These are phyloP conservation scores for Dasysyrphus tricinctus DNA, from an alignment of 2,888 invertebrate genomes.

Conservation along the genomic window DNA sequence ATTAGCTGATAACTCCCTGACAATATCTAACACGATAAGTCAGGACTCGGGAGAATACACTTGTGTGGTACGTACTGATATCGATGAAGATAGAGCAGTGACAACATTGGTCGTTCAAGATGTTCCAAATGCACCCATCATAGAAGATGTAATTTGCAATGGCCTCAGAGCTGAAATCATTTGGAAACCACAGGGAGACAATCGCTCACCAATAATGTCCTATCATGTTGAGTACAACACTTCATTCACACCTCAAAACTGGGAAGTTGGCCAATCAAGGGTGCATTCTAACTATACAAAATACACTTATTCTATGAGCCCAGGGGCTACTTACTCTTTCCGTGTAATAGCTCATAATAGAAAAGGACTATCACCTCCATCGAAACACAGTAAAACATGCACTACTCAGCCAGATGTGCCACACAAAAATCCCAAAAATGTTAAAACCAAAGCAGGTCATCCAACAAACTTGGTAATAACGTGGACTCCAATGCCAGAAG, in stretches of 20 bases:
- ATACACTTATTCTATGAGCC: slow-evolving; percentile 88
- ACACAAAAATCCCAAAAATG: slow-evolving; percentile 96
- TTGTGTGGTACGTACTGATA: slow-evolving; percentile 94
- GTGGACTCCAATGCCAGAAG: slow-evolving; percentile 98
- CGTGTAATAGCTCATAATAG: slow-evolving; percentile 93
- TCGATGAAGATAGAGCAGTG: slow-evolving; percentile 93
- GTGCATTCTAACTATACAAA: slow-evolving; percentile 91
- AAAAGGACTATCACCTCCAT: slow-evolving; percentile 94
- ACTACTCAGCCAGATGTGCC: slow-evolving; percentile 94
- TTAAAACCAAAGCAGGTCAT: slow-evolving; percentile 93
- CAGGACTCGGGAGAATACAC: slow-evolving; percentile 98
- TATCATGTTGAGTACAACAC: slow-evolving; percentile 97
- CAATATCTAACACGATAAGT: slow-evolving; percentile 96
- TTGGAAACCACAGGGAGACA: slow-evolving; percentile 97
- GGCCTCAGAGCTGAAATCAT: slow-evolving; percentile 89
- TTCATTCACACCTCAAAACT: slow-evolving; percentile 95
- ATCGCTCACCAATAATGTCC: slow-evolving; percentile 95
- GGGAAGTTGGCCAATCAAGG: slow-evolving; percentile 91
- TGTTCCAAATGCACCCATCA: slow-evolving; percentile 93
- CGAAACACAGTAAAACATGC: slow-evolving; percentile 93
- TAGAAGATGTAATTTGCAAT: slow-evolving; percentile 88
- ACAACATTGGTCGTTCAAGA: slow-evolving; percentile 97
- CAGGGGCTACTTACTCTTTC: slow-evolving; percentile 98
- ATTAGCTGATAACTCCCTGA: slow-evolving; percentile 95
- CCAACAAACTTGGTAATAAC: slow-evolving; percentile 96